phyloP scores from a whole-genome alignment of 2,113 vertebrate species.

The Osmerus mordax region DNA sequence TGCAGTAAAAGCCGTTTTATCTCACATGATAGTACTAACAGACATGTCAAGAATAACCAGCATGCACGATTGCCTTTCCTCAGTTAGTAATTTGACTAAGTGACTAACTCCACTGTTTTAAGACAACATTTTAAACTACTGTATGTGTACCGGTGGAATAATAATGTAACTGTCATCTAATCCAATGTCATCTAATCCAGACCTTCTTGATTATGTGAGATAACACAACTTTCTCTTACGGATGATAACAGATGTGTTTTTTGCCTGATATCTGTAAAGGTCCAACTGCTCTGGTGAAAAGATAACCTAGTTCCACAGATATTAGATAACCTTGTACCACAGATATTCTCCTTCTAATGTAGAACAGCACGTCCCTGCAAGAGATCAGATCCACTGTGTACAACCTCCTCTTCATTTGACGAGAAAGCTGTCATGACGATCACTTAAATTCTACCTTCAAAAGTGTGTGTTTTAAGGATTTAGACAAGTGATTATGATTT shows the following conservation, averaged over 20 bases:
- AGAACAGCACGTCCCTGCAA: too few species aligned
- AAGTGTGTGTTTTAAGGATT: too few species aligned
- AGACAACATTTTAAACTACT: too few species aligned
- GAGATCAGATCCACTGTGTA: too few species aligned
- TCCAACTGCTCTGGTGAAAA: neutral
- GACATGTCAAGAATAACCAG: constrained; percentile 51
- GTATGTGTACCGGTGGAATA: neutral
- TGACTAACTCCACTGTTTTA: constrained; percentile 9
- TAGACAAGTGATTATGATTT: too few species aligned
- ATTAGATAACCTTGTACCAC: too few species aligned
- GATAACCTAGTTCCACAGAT: neutral
- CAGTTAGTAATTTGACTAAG: neutral
- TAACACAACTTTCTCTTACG: constrained; percentile 6
- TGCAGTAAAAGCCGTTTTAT: constrained; percentile 15
- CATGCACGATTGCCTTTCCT: constrained; percentile 44
- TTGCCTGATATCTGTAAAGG: constrained; percentile 21
- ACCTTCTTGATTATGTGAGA: neutral
- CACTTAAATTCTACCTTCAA: too few species aligned
- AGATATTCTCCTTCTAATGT: too few species aligned
- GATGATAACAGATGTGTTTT: constrained; percentile 25
- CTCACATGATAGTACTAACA: constrained; percentile 56
- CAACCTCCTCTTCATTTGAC: too few species aligned
- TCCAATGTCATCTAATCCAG: neutral
- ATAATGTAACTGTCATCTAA: constrained; percentile 13
- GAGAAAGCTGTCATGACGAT: too few species aligned